Base-by-base conservation (phyloP, 2,888 invertebrate species). In the Harpalus rubripes region DNA sequence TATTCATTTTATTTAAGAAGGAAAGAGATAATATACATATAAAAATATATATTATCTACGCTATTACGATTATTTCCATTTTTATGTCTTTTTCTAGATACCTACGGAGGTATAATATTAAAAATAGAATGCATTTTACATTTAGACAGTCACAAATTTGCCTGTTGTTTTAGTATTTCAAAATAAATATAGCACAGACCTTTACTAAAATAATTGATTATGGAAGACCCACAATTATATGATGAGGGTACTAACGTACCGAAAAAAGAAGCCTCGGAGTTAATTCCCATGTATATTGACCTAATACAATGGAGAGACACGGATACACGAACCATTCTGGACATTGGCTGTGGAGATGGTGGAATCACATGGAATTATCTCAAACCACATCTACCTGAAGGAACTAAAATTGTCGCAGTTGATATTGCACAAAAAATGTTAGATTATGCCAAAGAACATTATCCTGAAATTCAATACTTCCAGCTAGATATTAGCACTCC, bases 311-410 rank as follows among this genome's bases (percentile, higher is more conserved):
- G 32, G 39, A 26, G 8, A 68, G 12, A 39, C 1, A 39, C n/a
- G 12, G 39, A 32, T 5, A 7, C 7, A 1, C 18, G n/a, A 74
- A 74, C 44, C 8, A 88, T 94, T 7, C 87, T 94, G 72, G 95
- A 95, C 87, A 92, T 95, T 63, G 95, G 95, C 0, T 94, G 94
- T 85, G 95, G 95, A 0, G 94, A 94, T 22, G 95, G 95, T 0
- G 93, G 93, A 87, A 94, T 95, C 4, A 93, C 94, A 0, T 92
- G 92, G 82, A 92, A 93, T 6, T 90, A 93, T 26, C 90, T 96
- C 79, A 91, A 93, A 86, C 93, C 93, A 0, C 91, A 92, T 83
- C 88, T 95, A 78, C 93, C 95, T 0, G 86, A 88, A 0, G 90
- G 92, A 65, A 89, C 89, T 0, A 89, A 89, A 65, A 86, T 94